Evolutionary conservation across 2,797 vertebrate species (phyloP).

Genomic region (Sebastes taczanowskii): DNA sequence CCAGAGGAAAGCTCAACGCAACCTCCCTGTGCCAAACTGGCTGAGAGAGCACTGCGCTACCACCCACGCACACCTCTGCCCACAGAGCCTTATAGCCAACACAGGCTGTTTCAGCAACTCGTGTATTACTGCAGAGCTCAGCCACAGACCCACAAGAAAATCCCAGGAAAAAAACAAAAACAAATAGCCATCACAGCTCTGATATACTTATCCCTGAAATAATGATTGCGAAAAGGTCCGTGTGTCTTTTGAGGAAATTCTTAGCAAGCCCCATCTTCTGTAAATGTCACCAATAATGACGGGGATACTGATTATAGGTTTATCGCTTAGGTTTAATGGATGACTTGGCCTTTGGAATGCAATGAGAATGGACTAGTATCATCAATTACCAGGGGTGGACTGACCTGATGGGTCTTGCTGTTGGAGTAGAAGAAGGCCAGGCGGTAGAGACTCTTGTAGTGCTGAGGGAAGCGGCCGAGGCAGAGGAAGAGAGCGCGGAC

Average conservation of each 20-base stretch:
- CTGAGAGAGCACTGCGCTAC: constrained; percentile 66
- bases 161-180: background rate
- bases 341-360: constrained; percentile 23
- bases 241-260: constrained; percentile 2
- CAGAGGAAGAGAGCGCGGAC: constrained; percentile 90
- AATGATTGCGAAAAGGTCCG: background rate
- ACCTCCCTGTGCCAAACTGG: constrained; percentile 73
- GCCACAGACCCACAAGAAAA: constrained; percentile 19
- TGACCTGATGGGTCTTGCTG: constrained; percentile 93
- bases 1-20: constrained; percentile 66
- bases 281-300: constrained; percentile 42
- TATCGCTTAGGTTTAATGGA: constrained; percentile 13
- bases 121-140: constrained; percentile 46
- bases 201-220: background rate
- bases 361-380: background rate
- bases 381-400: constrained; percentile 27
- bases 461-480: constrained; percentile 96
- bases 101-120: constrained; percentile 63
- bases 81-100: constrained; percentile 62
- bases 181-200: background rate
- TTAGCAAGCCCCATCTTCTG: background rate
- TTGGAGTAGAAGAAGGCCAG: constrained; percentile 93
- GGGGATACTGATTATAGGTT: constrained; percentile 20
- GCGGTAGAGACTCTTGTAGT: constrained; percentile 98
- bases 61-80: constrained; percentile 76